These are phyloP conservation scores for Danionella dracula DNA, from an alignment of 2,797 vertebrate species.

Conservation along the genomic window DNA sequence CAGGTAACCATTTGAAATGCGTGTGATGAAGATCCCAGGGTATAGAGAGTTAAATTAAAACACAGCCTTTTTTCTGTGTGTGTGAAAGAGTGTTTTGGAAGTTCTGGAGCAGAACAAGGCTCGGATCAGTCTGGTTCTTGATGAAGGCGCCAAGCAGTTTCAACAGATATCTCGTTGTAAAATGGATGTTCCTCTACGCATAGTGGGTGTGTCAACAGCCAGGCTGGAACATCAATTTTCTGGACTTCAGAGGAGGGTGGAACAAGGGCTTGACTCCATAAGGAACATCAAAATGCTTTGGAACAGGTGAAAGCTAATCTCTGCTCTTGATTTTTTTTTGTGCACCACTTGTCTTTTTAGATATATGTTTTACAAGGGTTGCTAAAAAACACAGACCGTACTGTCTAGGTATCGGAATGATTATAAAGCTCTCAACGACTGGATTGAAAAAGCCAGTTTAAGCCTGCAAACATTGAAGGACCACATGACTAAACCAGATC, in stretches of 20 bases:
- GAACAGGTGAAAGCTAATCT: constrained; percentile 61
- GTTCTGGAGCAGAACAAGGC: constrained; percentile 64
- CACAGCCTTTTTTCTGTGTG: constrained; percentile 3
- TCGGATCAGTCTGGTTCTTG: constrained; percentile 65
- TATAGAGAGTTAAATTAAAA: neutral
- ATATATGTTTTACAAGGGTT: neutral
- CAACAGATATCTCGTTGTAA: constrained; percentile 31
- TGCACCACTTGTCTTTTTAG: too few relatives aligned
- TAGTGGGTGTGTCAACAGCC: constrained; percentile 58
- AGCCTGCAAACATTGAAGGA: constrained; percentile 68
- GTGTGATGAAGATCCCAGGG: neutral
- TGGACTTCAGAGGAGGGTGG: constrained; percentile 63
- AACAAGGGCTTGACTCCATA: constrained; percentile 54
- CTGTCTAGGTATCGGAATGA: constrained; percentile 72
- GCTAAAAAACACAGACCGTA: neutral
- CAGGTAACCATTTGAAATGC: constrained; percentile 64
- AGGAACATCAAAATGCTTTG: constrained; percentile 66
- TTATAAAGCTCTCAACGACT: constrained; percentile 65
- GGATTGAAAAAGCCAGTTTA: constrained; percentile 74
- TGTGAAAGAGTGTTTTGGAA: constrained; percentile 64
- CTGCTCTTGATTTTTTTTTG: too few relatives aligned
- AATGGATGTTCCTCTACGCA: constrained; percentile 36
- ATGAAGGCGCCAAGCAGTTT: constrained; percentile 67
- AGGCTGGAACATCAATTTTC: constrained; percentile 71
- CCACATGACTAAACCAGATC: constrained; percentile 59